These are phyloP conservation scores for Bombylius major DNA, from an alignment of 2,888 invertebrate species.

Conservation along the genomic window DNA sequence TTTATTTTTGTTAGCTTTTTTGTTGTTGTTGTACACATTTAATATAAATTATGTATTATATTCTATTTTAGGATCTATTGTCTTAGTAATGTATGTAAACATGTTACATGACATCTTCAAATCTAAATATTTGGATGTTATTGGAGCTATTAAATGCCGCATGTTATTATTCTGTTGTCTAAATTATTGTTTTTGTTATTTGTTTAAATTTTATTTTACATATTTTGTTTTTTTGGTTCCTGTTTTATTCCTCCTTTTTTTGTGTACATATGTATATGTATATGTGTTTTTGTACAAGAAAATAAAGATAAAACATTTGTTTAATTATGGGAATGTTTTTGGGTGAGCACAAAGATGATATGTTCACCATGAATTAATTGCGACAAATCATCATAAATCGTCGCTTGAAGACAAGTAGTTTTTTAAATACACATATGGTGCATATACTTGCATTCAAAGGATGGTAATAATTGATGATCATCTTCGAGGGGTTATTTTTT, in stretches of 20 bases:
- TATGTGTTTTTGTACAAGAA: too few species aligned
- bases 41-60: too few species aligned
- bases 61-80: background rate
- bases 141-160: too few species aligned
- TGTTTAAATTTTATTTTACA: too few species aligned
- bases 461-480: background rate
- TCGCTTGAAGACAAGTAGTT: constrained; percentile 6
- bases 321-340: constrained; percentile 4
- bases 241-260: too few species aligned
- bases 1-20: too few species aligned
- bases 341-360: constrained; percentile 1
- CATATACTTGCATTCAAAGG: background rate
- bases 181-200: too few species aligned
- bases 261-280: too few species aligned
- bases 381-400: constrained; percentile 9
- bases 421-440: background rate
- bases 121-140: background rate
- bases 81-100: background rate
- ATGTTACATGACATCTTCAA: background rate
- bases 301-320: background rate
- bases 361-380: constrained; percentile 7
- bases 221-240: too few species aligned
- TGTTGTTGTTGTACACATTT: too few species aligned
- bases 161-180: too few species aligned
- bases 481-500: too few species aligned